phyloP scores from a whole-genome alignment of 2,113 vertebrate species.

The Rhabdomys dilectus region DNA sequence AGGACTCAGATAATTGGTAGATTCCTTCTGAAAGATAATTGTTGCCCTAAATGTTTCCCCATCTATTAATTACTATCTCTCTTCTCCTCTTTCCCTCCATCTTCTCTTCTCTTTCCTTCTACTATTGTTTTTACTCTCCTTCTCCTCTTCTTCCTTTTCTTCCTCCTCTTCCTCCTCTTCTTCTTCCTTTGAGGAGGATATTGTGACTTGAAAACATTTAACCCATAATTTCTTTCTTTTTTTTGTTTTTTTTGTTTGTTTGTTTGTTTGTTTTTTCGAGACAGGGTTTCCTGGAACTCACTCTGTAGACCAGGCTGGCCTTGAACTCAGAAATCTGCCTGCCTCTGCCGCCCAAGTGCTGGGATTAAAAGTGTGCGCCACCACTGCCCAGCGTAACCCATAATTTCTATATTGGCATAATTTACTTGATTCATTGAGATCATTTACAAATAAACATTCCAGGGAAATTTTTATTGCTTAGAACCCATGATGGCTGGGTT shows the following conservation, averaged over 20 bases:
- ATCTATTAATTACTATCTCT: background rate
- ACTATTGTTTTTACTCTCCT: background rate
- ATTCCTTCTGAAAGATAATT: slow-evolving; percentile 63
- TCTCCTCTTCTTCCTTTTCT: too few relatives aligned
- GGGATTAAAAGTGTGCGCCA: too few relatives aligned
- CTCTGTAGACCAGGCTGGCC: too few relatives aligned
- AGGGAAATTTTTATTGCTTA: slow-evolving; percentile 51
- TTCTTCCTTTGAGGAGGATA: slow-evolving; percentile 60
- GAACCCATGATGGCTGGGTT: slow-evolving; percentile 13
- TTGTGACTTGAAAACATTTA: slow-evolving; percentile 70
- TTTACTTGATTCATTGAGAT: slow-evolving; percentile 68
- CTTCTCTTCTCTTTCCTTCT: background rate
- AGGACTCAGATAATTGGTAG: slow-evolving; percentile 23
- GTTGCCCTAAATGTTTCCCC: background rate
- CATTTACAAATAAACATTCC: slow-evolving; percentile 67
- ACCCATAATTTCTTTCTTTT: slow-evolving; percentile 61
- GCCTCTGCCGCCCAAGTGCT: too few relatives aligned
- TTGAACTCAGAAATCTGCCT: too few relatives aligned
- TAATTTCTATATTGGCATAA: slow-evolving; percentile 64
- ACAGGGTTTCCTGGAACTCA: too few relatives aligned
- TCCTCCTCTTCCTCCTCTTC: background rate
- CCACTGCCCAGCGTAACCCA: too few relatives aligned
- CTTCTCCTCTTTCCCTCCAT: background rate
- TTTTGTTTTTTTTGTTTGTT: too few relatives aligned
- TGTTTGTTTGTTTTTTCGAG: too few relatives aligned